Conservation (phyloP, 2,113 vertebrate genomes). For the Aptenodytes forsteri region DNA sequence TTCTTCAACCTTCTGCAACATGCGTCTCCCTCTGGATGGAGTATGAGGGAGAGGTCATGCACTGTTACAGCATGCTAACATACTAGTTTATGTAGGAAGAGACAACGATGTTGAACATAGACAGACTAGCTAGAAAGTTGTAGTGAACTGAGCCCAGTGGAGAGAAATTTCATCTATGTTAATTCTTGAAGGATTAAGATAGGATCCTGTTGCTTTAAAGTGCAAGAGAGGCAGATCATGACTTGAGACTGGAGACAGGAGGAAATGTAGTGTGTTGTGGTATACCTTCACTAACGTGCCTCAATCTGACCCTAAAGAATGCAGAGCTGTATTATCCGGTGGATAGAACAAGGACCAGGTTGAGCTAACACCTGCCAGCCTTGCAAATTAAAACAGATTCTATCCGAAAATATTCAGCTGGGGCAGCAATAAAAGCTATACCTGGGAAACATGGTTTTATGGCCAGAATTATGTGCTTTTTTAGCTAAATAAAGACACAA, state of each 20-base stretch:
- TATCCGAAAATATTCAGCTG: neutral
- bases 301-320: neutral
- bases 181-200: neutral
- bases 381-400: neutral
- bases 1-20: neutral
- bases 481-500: neutral
- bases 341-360: neutral
- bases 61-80: accelerated
- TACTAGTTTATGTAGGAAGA: neutral
- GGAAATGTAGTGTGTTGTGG: neutral
- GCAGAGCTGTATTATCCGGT: neutral
- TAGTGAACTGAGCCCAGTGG: neutral
- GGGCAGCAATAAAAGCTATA: neutral
- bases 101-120: neutral
- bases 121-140: neutral
- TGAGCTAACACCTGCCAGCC: neutral
- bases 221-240: neutral
- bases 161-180: accelerated
- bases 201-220: neutral
- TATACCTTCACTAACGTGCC: neutral
- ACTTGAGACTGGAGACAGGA: neutral
- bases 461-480: neutral
- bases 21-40: neutral
- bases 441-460: neutral
- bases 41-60: neutral